Evolutionary conservation across 2,797 vertebrate species (phyloP).

Genomic region (Notamacropus eugenii): DNA sequence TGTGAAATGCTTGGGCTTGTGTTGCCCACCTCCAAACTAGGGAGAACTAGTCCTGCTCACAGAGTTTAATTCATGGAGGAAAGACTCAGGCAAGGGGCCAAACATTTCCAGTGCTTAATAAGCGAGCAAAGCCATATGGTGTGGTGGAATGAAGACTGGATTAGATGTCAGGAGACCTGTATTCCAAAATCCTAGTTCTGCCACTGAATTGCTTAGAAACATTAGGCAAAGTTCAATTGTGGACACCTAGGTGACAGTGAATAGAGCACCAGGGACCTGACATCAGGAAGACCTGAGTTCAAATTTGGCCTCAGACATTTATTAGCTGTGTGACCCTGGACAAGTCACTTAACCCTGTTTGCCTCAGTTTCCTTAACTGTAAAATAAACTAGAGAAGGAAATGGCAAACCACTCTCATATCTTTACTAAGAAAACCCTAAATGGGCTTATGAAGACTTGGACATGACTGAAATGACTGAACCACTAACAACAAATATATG

Average conservation of each 20-base stretch:
- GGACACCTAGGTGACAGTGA: too few relatives aligned
- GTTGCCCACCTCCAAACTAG: neutral
- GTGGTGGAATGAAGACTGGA: neutral
- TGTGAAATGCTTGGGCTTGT: neutral
- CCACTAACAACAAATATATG: neutral
- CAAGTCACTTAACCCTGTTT: neutral
- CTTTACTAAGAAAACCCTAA: neutral
- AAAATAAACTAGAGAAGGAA: neutral
- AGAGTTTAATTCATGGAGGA: slow-evolving; percentile 40
- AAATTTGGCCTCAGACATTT: neutral
- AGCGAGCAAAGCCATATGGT: neutral
- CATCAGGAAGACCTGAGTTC: neutral
- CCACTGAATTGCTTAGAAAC: neutral
- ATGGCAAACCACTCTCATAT: neutral
- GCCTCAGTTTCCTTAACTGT: neutral
- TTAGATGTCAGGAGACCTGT: neutral
- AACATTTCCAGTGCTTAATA: neutral
- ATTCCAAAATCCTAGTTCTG: neutral
- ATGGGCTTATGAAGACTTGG: neutral
- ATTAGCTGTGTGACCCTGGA: neutral
- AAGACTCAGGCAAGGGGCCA: neutral
- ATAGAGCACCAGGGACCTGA: too few relatives aligned
- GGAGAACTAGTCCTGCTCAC: slow-evolving; percentile 50
- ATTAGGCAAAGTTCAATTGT: neutral
- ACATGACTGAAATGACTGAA: neutral